Base-by-base conservation (phyloP, 2,113 vertebrate genomes). In the Heterochromis multidens region DNA sequence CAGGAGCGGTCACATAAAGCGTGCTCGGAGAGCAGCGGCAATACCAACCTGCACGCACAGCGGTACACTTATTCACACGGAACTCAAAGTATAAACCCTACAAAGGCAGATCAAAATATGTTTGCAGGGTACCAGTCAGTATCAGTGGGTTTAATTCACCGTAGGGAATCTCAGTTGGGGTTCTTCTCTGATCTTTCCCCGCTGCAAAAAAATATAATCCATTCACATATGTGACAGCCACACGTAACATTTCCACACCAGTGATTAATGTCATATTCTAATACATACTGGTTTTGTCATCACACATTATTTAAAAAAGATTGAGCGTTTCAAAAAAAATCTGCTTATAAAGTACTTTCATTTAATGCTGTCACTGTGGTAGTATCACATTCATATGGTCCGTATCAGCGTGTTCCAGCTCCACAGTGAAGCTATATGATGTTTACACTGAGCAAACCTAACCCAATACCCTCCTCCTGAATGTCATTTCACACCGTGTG, bases 21-120 rank as follows among this genome's bases (percentile, higher is more conserved):
- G 1, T 7, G 10, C 31, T 61, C 67, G 49, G 80, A 67, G 82
- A 67, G 65, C 43, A 23, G 14, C 52, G 31, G 78, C 5, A 49
- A 70, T 43, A 3, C 77, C 70, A 58, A 81, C 89, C 87, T 87
- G 81, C 77, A 21, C 2, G 19, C 81, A 85, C 76, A 77, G 49
- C 33, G 46, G 17, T 72, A 80, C 25, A 9, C 82, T 87, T 21
- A 87, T 84, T 88, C 86, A 85, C 63, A 23, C 60, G 4, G n/a
- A 57, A 76, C 63, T n/a, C 17, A 2, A 37, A 81, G 65, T 25
- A 5, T 86, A 86, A 86, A 83, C 76, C 76, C 81, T 43, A 77
- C 77, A 91, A 91, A 89, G 62, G 72, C 88, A 85, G 77, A 89
- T 90, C 76, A 83, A 87, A 83, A 77, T 79, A 16, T 76, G 74